These are phyloP conservation scores for Ochropacha duplaris DNA, from an alignment of 2,888 invertebrate species.

Conservation along the genomic window DNA sequence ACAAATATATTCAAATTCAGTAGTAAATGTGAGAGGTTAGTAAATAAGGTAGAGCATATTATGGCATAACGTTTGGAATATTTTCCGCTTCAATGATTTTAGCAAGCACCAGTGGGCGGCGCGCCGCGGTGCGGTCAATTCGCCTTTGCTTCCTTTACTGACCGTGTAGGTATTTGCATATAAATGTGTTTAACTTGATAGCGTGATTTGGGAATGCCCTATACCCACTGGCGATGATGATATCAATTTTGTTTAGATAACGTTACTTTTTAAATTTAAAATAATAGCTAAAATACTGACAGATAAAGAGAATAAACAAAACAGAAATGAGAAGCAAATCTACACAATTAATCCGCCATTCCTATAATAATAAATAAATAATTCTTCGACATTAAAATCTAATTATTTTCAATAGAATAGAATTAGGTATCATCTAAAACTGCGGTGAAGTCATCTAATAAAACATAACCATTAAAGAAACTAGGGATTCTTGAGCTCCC, in stretches of 20 bases:
- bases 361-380: too few species aligned
- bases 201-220: not conserved
- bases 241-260: not conserved
- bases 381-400: too few species aligned
- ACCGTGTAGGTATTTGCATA: not conserved
- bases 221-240: not conserved
- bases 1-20: conserved; percentile 5
- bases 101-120: conserved; percentile 4
- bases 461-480: conserved; percentile 10
- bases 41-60: conserved; percentile 2
- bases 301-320: too few species aligned
- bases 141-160: not conserved
- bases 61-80: conserved; percentile 1
- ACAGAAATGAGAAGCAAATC: too few species aligned
- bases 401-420: not conserved
- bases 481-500: conserved; percentile 16
- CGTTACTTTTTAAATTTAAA: too few species aligned
- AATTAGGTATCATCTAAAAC: not conserved
- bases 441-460: not conserved
- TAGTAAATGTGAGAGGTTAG: not conserved
- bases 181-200: not conserved
- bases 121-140: not conserved
- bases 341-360: too few species aligned
- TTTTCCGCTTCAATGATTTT: conserved; percentile 2
- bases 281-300: too few species aligned